Conservation (phyloP, 2,888 invertebrate genomes). For the Lasius platythorax region DNA sequence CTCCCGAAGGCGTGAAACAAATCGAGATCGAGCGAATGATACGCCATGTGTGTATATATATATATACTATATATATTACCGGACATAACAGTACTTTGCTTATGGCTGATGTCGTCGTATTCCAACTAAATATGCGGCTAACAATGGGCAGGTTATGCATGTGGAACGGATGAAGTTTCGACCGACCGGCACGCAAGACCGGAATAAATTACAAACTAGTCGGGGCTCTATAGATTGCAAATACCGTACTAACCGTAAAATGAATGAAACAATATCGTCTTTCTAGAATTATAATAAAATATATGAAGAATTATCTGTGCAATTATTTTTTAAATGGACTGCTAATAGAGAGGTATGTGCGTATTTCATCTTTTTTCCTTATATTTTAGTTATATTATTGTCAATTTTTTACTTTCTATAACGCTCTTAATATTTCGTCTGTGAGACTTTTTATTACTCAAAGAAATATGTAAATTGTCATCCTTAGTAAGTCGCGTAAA, state of each 20-base stretch:
- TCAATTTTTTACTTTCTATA: background rate
- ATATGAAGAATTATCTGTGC: background rate
- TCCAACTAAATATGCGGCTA: slow-evolving; percentile 70
- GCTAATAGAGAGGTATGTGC: background rate
- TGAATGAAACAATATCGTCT: background rate
- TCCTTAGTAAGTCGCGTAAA: background rate
- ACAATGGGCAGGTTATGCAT: slow-evolving; percentile 71
- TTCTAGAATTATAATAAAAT: background rate
- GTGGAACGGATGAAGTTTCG: slow-evolving; percentile 58
- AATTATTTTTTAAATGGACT: background rate
- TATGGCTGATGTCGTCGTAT: slow-evolving; percentile 63
- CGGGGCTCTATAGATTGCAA: background rate
- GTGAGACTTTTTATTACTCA: background rate
- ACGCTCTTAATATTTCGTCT: background rate
- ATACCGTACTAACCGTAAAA: background rate
- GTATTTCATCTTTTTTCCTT: background rate
- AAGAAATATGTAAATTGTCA: background rate
- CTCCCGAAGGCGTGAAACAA: slow-evolving; percentile 67
- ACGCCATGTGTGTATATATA: slow-evolving; percentile 64
- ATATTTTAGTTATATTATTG: background rate
- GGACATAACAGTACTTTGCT: slow-evolving; percentile 72
- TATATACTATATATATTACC: slow-evolving; percentile 50
- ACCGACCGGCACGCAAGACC: slow-evolving; percentile 13
- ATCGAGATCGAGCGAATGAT: slow-evolving; percentile 67
- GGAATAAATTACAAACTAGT: slow-evolving; percentile 19